Conservation (phyloP, 2,888 invertebrate species). For the Pristionchus mayeri region DNA sequence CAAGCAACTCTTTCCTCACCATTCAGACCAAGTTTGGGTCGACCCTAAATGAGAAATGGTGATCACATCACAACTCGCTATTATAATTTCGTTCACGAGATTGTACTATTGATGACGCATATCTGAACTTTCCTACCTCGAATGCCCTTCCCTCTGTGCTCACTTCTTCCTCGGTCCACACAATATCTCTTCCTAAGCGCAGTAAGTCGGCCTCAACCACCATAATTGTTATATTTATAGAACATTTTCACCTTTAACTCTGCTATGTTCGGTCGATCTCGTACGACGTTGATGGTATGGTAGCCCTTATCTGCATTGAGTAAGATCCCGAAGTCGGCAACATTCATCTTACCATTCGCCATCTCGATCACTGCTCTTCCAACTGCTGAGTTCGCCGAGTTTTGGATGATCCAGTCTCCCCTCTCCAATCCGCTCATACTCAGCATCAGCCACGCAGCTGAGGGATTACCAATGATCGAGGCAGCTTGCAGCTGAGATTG, state of each 20-base stretch:
- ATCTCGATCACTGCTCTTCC: constrained; percentile 79
- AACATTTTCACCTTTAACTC: constrained; percentile 76
- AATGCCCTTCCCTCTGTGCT: neutral
- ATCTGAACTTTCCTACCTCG: neutral
- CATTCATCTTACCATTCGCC: constrained; percentile 14
- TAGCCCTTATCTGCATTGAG: constrained; percentile 76
- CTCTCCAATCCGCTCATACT: constrained; percentile 83
- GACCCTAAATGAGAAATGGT: constrained; percentile 27
- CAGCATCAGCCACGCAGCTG: constrained; percentile 93
- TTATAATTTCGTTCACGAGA: too few species aligned
- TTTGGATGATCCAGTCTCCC: constrained; percentile 87
- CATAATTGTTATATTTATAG: neutral
- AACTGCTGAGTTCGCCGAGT: constrained; percentile 94
- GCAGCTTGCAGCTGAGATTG: constrained; percentile 78
- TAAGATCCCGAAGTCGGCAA: neutral
- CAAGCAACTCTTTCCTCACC: constrained; percentile 91
- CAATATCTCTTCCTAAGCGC: constrained; percentile 86
- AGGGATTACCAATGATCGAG: constrained; percentile 92
- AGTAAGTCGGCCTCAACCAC: constrained; percentile 82
- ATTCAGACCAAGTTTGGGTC: constrained; percentile 89
- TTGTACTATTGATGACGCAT: too few species aligned
- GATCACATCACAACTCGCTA: too few species aligned
- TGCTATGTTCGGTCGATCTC: constrained; percentile 85
- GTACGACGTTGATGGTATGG: constrained; percentile 88
- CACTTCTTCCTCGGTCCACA: constrained; percentile 87